Evolutionary conservation across 2,888 invertebrate species (phyloP).

Genomic region (Aproaerema taeniolella): DNA sequence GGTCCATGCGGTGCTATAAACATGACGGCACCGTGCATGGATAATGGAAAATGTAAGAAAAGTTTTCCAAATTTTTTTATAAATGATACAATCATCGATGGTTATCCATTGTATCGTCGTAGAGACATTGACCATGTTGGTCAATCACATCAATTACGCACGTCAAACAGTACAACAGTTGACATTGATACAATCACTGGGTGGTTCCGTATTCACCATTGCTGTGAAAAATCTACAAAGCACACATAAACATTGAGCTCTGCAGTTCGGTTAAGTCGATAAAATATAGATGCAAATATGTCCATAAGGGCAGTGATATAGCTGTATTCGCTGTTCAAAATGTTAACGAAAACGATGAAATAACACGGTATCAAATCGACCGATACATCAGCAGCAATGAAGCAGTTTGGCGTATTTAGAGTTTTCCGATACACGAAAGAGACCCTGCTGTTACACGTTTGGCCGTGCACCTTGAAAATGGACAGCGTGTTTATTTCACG

Average conservation of each 20-base stretch:
- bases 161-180: constrained; percentile 9
- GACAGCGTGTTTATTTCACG: constrained; percentile 24
- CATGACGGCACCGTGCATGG: constrained; percentile 17
- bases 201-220: constrained; percentile 22
- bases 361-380: constrained; percentile 20
- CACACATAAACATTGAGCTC: constrained; percentile 20
- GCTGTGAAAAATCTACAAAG: constrained; percentile 21
- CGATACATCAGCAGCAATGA: constrained; percentile 23
- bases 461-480: constrained; percentile 20
- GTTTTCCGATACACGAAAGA: constrained; percentile 22
- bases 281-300: too few relatives aligned
- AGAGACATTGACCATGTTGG: constrained; percentile 7
- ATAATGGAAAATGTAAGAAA: constrained; percentile 28
- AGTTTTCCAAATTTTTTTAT: constrained; percentile 25
- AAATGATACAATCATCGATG: constrained; percentile 3
- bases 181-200: constrained; percentile 21
- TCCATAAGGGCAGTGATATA: too few relatives aligned
- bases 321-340: constrained; percentile 17
- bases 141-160: constrained; percentile 8
- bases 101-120: constrained; percentile 11
- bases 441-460: constrained; percentile 21
- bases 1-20: constrained; percentile 21
- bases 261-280: constrained; percentile 19
- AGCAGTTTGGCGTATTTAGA: constrained; percentile 21
- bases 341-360: constrained; percentile 19